Evolutionary conservation across 1,140 invertebrate genomes (phyloP), one percentile per base, ranked within the genome.

Genomic region (Steinernema khuongi): DNA sequence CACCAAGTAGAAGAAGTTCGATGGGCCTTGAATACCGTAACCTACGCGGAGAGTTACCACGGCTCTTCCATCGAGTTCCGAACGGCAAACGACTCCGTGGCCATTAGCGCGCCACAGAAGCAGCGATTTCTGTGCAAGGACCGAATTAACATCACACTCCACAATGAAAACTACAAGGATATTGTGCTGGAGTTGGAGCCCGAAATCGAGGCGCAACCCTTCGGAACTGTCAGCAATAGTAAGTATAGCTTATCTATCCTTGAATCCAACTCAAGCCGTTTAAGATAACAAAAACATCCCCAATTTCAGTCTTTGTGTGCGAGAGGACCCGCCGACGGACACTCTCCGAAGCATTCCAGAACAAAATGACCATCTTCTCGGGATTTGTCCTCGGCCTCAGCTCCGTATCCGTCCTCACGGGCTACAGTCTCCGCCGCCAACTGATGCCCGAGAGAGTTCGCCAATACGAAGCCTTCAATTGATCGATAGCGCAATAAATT

Each of bases 391-490:
- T 60, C 7, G 50, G 50, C 14, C 14, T 60, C 11, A 60, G 50
- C 50, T 60, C 50, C 50, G 50, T 60, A 14, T 60, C 50, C 50
- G 50, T 60, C 7, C 50, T 60, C 19, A 60, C 50, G 4, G 50
- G 50, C 50, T 60, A 60, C 50, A 60, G 50, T 26, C 50, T 60
- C 50, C 50, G 50, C 50, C 50, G 50, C 50, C 50, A 60, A 26
- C 50, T 60, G 50, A 60, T 60, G 22, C 50, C 50, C 50, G 50
- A 60, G 50, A 14, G 50, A 14, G 14, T 60, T 26, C 50, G 50
- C 22, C 50, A 60, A 60, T 60, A 60, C 50, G 50, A 60, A 60
- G 50, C 50, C 7, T 60, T 60, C 50, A 60, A 60, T 60, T 60
- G 50, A 60, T 41, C 50, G 19, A 60, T 26, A 17, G 26, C 4